phyloP scores from a whole-genome alignment of 2,113 vertebrate genomes.

The Quiscalus mexicanus region DNA sequence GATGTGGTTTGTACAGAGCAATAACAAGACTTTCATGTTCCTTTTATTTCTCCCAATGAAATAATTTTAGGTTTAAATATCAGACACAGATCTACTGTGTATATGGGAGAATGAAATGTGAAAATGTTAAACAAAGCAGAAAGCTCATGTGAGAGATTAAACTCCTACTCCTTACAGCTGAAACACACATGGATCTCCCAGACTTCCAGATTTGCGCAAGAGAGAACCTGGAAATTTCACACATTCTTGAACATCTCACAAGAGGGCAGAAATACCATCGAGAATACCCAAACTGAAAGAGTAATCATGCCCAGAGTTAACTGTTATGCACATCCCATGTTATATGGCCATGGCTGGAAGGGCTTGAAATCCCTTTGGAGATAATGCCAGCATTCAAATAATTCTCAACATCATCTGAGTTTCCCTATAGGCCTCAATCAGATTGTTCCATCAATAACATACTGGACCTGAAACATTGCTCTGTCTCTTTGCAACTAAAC shows the following conservation, averaged over 20 bases:
- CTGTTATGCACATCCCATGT: background rate
- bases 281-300: background rate
- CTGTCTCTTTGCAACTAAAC: constrained; percentile 2
- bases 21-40: background rate
- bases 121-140: background rate
- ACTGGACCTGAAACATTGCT: background rate
- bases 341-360: background rate
- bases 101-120: background rate
- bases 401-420: background rate
- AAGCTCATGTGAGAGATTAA: background rate
- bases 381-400: background rate
- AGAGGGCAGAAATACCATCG: background rate
- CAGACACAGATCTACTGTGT: background rate
- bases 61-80: background rate
- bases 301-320: background rate
- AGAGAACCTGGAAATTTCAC: background rate
- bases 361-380: background rate
- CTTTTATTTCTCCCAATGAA: background rate
- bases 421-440: constrained; percentile 1
- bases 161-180: background rate
- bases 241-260: background rate
- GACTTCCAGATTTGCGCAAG: background rate
- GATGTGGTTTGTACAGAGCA: background rate
- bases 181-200: background rate
- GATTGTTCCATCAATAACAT: constrained; percentile 34